Percentiles rank a stretch among this genome's conserved stretches.
Conservation (phyloP, 2,888 invertebrate species). For the Mystacides longicornis region DNA sequence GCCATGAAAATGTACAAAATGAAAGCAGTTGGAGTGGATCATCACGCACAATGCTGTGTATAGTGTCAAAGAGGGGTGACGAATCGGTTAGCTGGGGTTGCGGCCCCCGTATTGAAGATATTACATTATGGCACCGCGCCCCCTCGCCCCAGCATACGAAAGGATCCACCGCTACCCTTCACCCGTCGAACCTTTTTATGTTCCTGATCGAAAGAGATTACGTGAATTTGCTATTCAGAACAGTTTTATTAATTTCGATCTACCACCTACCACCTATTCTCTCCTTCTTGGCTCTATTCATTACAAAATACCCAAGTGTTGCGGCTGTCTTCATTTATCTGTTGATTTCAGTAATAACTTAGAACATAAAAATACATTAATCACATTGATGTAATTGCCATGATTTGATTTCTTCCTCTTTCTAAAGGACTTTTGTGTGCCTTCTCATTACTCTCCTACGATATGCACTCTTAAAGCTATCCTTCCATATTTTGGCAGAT, state of each 20-base stretch:
- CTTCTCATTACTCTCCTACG: too few species aligned
- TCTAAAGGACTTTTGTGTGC: too few species aligned
- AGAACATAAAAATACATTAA: too few species aligned
- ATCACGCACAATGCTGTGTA: too few species aligned
- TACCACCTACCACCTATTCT: background rate
- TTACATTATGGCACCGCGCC: background rate
- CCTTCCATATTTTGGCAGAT: too few species aligned
- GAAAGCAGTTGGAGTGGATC: too few species aligned
- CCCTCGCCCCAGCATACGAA: background rate
- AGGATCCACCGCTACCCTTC: background rate
- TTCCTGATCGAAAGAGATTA: slow-evolving; percentile 1
- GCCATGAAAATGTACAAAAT: too few species aligned
- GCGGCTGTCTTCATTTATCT: too few species aligned
- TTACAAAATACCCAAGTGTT: background rate
- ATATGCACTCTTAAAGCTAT: too few species aligned
- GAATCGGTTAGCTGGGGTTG: background rate
- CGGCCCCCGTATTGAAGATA: background rate
- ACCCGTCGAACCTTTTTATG: background rate
- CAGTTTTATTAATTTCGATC: background rate
- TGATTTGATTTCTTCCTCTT: too few species aligned
- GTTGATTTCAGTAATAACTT: too few species aligned
- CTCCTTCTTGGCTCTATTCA: background rate
- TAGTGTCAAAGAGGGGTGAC: background rate
- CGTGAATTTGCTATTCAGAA: slow-evolving; percentile 1
- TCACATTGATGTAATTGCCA: too few species aligned